phyloP scores from a whole-genome alignment of 2,888 invertebrate genomes.

The Calephelis perditalis region DNA sequence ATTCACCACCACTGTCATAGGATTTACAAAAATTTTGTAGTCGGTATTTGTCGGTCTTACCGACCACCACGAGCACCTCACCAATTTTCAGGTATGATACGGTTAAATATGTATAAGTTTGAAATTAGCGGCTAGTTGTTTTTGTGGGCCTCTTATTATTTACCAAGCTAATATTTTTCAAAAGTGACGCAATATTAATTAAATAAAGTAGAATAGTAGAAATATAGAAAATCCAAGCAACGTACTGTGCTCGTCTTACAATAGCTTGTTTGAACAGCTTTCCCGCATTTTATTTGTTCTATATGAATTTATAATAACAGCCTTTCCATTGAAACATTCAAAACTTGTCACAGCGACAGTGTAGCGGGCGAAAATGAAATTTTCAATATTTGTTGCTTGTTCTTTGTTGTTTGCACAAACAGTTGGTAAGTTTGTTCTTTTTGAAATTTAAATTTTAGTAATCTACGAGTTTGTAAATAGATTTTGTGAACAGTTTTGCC shows the following conservation, averaged over 20 bases:
- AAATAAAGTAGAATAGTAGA: slow-evolving; percentile 20
- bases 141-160: background rate
- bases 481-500: too few species aligned
- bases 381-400: slow-evolving; percentile 21
- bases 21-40: too few species aligned
- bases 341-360: slow-evolving; percentile 19
- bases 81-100: too few species aligned
- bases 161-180: background rate
- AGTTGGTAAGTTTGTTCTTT: slow-evolving; percentile 23
- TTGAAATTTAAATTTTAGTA: too few species aligned
- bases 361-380: slow-evolving; percentile 22
- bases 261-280: slow-evolving; percentile 52
- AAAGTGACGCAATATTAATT: slow-evolving; percentile 8
- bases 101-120: too few species aligned
- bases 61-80: too few species aligned
- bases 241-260: slow-evolving; percentile 30
- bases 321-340: slow-evolving; percentile 32
- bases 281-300: slow-evolving; percentile 29
- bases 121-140: too few species aligned
- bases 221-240: slow-evolving; percentile 26
- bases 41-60: too few species aligned
- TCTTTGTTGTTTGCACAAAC: slow-evolving; percentile 22
- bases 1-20: too few species aligned
- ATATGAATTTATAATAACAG: slow-evolving; percentile 38
- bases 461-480: too few species aligned